Percentiles rank a stretch among this genome's conserved stretches.
Evolutionary conservation across 2,113 vertebrate genomes (phyloP).

Genomic region (Nycticebus coucang): DNA sequence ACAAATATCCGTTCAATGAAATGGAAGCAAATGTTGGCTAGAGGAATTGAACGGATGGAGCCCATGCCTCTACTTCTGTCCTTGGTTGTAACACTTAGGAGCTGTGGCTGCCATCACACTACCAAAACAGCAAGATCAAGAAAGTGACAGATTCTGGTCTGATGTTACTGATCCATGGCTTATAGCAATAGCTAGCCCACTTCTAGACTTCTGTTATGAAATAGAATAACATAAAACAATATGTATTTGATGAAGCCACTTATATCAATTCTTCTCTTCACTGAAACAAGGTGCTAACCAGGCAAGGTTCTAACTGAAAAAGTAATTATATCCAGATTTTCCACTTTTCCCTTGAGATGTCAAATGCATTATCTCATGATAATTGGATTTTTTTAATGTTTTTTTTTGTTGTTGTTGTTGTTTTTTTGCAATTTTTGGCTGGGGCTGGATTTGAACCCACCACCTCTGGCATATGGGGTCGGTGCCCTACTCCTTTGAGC

Average conservation of each 20-base stretch:
- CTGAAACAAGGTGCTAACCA: neutral
- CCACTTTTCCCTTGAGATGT: neutral
- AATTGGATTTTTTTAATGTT: neutral
- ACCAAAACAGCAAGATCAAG: neutral
- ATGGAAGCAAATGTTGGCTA: neutral
- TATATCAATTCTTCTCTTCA: neutral
- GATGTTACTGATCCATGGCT: neutral
- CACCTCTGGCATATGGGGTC: too few species aligned
- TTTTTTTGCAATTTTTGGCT: too few species aligned
- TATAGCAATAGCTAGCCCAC: neutral
- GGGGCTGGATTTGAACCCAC: too few species aligned
- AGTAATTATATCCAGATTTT: neutral
- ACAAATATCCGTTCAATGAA: neutral
- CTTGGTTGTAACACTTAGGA: neutral
- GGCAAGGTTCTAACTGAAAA: neutral
- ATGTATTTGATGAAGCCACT: neutral
- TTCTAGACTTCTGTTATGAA: neutral
- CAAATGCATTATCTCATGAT: neutral
- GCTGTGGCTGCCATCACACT: rapidly evolving
- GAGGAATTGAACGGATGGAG: neutral
- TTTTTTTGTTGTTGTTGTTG: too few species aligned
- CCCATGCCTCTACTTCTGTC: neutral
- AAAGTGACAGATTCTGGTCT: neutral
- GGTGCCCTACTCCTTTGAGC: too few species aligned
- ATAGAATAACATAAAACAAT: neutral